Evolutionary conservation across 2,113 vertebrate species (phyloP).

Genomic region (Cyphomyrus plagiostoma): DNA sequence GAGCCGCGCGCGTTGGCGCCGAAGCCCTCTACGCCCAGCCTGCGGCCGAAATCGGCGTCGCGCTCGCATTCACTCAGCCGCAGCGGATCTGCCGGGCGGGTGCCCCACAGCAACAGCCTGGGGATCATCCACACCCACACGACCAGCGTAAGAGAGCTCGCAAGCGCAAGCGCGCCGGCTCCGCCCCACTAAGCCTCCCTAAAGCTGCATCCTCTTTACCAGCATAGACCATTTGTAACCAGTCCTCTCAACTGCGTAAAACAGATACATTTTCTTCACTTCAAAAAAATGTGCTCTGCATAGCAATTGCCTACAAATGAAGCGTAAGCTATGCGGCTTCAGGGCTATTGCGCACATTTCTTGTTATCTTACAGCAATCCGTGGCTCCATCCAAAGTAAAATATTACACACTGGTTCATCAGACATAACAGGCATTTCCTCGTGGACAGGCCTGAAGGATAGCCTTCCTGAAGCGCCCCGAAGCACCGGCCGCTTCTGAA

Average conservation of each 20-base stretch:
- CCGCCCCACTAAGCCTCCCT: not conserved
- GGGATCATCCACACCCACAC: constrained; percentile 64
- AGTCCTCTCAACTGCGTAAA: not conserved
- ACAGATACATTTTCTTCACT: not conserved
- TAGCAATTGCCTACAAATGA: not conserved
- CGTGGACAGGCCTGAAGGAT: constrained; percentile 16
- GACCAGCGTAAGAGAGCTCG: constrained; percentile 66
- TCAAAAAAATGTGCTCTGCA: constrained; percentile 5
- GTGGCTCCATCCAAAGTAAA: not conserved
- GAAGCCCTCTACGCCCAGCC: constrained; percentile 57
- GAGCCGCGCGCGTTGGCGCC: constrained; percentile 67
- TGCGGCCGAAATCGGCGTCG: constrained; percentile 61
- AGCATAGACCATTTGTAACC: not conserved
- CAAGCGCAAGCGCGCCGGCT: not conserved
- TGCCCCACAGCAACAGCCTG: constrained; percentile 66
- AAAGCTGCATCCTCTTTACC: not conserved
- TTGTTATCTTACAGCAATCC: constrained; percentile 8
- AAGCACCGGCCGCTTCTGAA: not conserved
- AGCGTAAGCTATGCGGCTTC: not conserved
- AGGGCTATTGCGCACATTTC: constrained; percentile 6
- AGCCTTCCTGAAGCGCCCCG: not conserved
- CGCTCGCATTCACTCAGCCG: constrained; percentile 89
- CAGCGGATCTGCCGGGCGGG: constrained; percentile 65
- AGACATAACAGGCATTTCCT: constrained; percentile 14
- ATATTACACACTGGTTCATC: constrained; percentile 15